These are phyloP conservation scores for Drosophila biarmipes DNA, from an alignment of 1,140 invertebrate species.

Conservation along the genomic window DNA sequence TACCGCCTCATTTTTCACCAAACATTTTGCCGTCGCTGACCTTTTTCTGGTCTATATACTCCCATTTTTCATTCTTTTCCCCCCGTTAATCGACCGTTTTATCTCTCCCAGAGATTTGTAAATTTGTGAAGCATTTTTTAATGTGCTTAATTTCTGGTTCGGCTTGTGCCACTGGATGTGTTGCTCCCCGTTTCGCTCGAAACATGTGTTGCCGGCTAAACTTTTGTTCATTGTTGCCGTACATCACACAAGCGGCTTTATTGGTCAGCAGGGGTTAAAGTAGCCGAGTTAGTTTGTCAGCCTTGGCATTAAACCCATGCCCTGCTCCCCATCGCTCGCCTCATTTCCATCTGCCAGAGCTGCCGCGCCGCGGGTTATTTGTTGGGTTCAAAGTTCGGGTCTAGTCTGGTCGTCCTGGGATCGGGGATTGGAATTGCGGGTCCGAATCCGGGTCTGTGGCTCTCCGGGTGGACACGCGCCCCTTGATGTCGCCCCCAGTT, in stretches of 20 bases:
- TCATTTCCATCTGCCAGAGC: slow-evolving; percentile 52
- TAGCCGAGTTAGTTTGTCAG: slow-evolving; percentile 75
- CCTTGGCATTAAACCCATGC: slow-evolving; percentile 57
- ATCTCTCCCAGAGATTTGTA: slow-evolving; percentile 70
- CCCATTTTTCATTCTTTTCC: slow-evolving; percentile 2
- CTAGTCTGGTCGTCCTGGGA: slow-evolving; percentile 41
- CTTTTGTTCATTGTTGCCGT: slow-evolving; percentile 73
- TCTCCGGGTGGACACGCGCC: slow-evolving; percentile 1
- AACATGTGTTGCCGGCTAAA: slow-evolving; percentile 71
- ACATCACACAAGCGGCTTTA: slow-evolving; percentile 81
- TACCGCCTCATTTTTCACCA: slow-evolving; percentile 65
- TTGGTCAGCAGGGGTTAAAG: slow-evolving; percentile 80
- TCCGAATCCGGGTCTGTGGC: slow-evolving; percentile 6
- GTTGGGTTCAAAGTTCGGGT: slow-evolving; percentile 65
- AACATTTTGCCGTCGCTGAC: slow-evolving; percentile 40
- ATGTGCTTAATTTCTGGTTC: slow-evolving; percentile 80
- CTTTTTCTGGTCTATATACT: slow-evolving; percentile 56
- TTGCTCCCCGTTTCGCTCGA: slow-evolving; percentile 18
- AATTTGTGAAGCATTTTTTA: slow-evolving; percentile 83
- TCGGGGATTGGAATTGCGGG: slow-evolving; percentile 27
- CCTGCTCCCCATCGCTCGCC: slow-evolving; percentile 4
- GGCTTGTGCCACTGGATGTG: slow-evolving; percentile 10
- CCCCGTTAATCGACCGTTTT: slow-evolving; percentile 25
- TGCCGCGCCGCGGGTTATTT: slow-evolving; percentile 73
- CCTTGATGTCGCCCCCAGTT: background rate